A percentile compares a stretch with the other conserved stretches of the same genome.
Conservation (phyloP, 2,888 invertebrate genomes). For the Leptogaster cylindrica region DNA sequence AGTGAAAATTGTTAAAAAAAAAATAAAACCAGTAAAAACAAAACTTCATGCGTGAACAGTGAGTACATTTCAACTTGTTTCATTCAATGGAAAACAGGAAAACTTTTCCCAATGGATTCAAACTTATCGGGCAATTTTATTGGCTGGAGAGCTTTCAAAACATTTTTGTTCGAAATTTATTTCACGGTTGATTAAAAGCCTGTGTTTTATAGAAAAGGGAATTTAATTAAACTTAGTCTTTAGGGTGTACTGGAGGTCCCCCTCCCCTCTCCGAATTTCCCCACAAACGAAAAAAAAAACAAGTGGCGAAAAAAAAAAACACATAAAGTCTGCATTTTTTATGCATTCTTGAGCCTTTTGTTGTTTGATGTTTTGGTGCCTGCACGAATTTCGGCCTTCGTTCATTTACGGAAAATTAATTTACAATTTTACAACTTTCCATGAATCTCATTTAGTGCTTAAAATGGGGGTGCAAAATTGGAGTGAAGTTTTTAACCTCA, state of each 20-base stretch:
- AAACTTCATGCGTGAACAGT: slow-evolving; percentile 32
- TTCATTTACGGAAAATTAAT: too few species aligned
- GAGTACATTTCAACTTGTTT: slow-evolving; percentile 35
- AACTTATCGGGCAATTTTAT: slow-evolving; percentile 21
- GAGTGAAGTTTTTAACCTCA: too few species aligned
- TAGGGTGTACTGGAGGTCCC: neutral
- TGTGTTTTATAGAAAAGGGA: slow-evolving; percentile 15
- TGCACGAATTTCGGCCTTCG: too few species aligned
- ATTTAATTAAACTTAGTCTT: slow-evolving; percentile 35
- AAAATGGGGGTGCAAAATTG: too few species aligned
- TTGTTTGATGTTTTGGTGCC: too few species aligned
- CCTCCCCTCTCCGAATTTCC: slow-evolving; percentile 1
- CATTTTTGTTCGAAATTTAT: slow-evolving; percentile 22
- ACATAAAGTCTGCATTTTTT: slow-evolving; percentile 16
- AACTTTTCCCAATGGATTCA: slow-evolving; percentile 33
- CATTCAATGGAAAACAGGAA: slow-evolving; percentile 30
- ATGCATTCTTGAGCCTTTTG: slow-evolving; percentile 34
- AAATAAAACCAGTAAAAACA: too few species aligned
- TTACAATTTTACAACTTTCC: too few species aligned
- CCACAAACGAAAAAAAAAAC: too few species aligned
- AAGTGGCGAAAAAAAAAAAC: too few species aligned
- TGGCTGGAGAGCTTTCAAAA: slow-evolving; percentile 16
- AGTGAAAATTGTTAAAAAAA: slow-evolving; percentile 33
- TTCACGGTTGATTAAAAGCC: slow-evolving; percentile 31
- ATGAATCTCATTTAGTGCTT: too few species aligned